A percentile compares a stretch with the other conserved stretches of the same genome.
phyloP scores from a whole-genome alignment of 2,113 vertebrate genomes.

The Oxyura jamaicensis region DNA sequence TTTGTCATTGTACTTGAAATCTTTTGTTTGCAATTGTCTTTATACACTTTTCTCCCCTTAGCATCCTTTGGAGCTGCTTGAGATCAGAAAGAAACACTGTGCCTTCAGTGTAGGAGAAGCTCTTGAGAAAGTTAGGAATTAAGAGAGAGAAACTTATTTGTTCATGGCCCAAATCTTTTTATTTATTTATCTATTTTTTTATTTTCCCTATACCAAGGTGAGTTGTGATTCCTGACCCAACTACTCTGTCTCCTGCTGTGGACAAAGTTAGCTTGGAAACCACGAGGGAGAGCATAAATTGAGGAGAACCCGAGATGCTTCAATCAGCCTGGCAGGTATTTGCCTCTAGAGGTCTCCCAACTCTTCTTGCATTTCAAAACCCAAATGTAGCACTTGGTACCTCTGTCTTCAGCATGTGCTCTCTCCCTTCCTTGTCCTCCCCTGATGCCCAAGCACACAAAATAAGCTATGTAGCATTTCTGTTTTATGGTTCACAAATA shows the following conservation, averaged over 20 bases:
- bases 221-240: background rate
- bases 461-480: background rate
- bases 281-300: background rate
- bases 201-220: background rate
- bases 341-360: constrained; percentile 48
- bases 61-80: background rate
- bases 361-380: background rate
- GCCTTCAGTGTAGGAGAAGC: background rate
- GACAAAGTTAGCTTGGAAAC: background rate
- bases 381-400: background rate
- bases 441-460: background rate
- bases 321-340: background rate
- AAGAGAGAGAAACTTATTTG: background rate
- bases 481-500: background rate
- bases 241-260: background rate
- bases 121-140: background rate
- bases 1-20: background rate
- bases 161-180: background rate
- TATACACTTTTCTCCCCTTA: background rate
- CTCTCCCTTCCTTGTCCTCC: background rate
- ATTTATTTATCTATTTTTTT: background rate
- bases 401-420: background rate
- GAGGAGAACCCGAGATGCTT: background rate
- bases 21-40: background rate
- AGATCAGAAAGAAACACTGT: background rate